Base-by-base conservation (phyloP, 2,888 invertebrate species). In the Resseliella maxima region DNA sequence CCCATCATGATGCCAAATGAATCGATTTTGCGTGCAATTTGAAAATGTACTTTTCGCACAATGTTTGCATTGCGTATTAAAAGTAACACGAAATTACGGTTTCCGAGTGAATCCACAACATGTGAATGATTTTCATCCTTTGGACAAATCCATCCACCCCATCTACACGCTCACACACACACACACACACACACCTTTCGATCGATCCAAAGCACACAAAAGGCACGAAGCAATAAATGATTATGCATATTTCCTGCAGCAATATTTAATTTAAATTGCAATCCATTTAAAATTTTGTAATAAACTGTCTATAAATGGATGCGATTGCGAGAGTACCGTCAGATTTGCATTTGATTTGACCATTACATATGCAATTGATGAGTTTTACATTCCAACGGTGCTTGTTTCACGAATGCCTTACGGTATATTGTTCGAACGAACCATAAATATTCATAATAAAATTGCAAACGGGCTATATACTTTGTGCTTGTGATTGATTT, bases 231-330 rank as follows among this genome's bases (percentile, higher is more conserved):
- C 38, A 38, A 38, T 36, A 83, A 83, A 83, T 83, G 83, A 83
- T 83, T 83, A 83, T 83, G 38, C 83, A 83, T 38, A 83, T 83
- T 83, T 83, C 83, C 38, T 83, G 38, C 83, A 83, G 83, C 83
- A 38, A 83, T 83, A 83, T 83, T 83, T 83, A 83, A 83, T 83
- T 83, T 83, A 38, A 83, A 83, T 83, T 83, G 83, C 83, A 83
- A 83, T 83, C 83, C 83, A 83, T 83, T 83, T 83, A 83, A 83
- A 38, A 38, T 83, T 83, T 83, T 38, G 38, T 83, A 83, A 83
- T 83, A 83, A 83, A 83, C 38, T 38, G 83, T n/a, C 83, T n/a
- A 38, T 72, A 72, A 72, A 72, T 72, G 72, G 15, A 31, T 24
- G 50, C 5, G 21, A 50, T 6, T 18, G 50, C n/a, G 59, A 59